Base-by-base conservation (phyloP, 2,797 vertebrate species). In the Agapornis canus region DNA sequence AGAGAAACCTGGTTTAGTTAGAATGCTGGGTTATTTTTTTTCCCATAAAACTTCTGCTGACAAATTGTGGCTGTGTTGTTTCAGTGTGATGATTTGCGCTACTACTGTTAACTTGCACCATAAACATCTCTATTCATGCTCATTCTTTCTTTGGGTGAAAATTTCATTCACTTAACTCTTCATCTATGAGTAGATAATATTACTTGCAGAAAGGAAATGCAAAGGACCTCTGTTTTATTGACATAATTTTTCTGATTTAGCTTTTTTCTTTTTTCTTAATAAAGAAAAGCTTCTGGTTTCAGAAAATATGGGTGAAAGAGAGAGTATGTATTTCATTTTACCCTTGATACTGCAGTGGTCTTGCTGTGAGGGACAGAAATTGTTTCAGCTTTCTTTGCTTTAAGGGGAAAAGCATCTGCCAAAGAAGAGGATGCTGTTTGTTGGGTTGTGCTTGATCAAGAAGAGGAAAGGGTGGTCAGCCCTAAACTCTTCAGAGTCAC, bases 401-500 rank as follows among this genome's bases (percentile, higher is more conserved):
- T 86, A 96, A 69, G 96, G 96, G 15, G 54, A 96, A 75, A 47
- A 15, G 35, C n/a, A 96, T 90, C 90, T 96, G 54, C 90, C 96
- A 69, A 96, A 88, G 83, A 96, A 39, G 45, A 96, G 4, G 20
- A 96, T 76, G 54, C 61, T 83, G 29, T 61, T 69, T 4, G 68
- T 85, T 84, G 52, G 42, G 2, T 82, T 95, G 77, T 96, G 77
- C 27, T 79, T 96, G 86, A 93, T 43, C 4, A 64, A 23, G 61
- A 81, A 92, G 6, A 95, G 42, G 86, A 92, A 95, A 37, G 95
- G 94, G 5, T 8, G 95, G 42, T 96, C 94, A 93, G 2, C 92
- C 43, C 15, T 94, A 35, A 95, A 57, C 47, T 93, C 96, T 71
- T 86, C 92, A 52, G 31, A 31, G 45, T 8, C 35, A 64, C 52